Base-by-base conservation (phyloP, 1,140 invertebrate genomes). In the Zaprionus gabonicus region DNA sequence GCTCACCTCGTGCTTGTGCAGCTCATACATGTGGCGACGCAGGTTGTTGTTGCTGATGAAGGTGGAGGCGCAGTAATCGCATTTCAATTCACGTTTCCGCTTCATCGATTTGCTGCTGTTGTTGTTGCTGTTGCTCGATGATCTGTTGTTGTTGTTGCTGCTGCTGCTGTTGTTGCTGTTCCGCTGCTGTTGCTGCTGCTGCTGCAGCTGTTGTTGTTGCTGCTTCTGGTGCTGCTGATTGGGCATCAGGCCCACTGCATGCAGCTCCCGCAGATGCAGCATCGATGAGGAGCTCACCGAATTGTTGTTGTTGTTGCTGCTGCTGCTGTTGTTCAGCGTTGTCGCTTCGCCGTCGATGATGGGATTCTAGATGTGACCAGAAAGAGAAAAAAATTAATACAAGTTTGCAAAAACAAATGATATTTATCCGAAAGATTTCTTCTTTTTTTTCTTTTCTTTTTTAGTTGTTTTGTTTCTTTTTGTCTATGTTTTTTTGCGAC, bases 1-100 rank as follows among this genome's bases (percentile, higher is more conserved):
- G 69, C 82, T 83, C 3, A 92, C 82, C 73, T 93, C 92, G 31
- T 92, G 84, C 68, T 93, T 93, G 58, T 93, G 92, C 81, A 93
- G 75, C 70, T 93, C 92, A 46, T 86, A 88, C 66, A 93, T 85
- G 64, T 93, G 92, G 17, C 92, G 92, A 4, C 92, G 81, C 68
- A 93, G 81, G 49, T 93, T 93, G 67, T 92, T 93, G 70, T 91
- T 90, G 63, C 91, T 92, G 10, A 92, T 92, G 76, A 93, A 93
- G 20, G 91, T 93, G 53, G 92, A 91, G 57, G 91, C 79, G 75
- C 92, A 93, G 62, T 93, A 93, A 17, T 92, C 85, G 56, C 92
- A 93, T 60, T 92, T 92, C 2, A 92, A 68, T 68, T 92, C 88
- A 73, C 91, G 84, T 72, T 92, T 92, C 44, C 91, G 84, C 60